These are phyloP conservation scores for Eucera pruinosa DNA, from an alignment of 2,888 invertebrate species.

Conservation along the genomic window DNA sequence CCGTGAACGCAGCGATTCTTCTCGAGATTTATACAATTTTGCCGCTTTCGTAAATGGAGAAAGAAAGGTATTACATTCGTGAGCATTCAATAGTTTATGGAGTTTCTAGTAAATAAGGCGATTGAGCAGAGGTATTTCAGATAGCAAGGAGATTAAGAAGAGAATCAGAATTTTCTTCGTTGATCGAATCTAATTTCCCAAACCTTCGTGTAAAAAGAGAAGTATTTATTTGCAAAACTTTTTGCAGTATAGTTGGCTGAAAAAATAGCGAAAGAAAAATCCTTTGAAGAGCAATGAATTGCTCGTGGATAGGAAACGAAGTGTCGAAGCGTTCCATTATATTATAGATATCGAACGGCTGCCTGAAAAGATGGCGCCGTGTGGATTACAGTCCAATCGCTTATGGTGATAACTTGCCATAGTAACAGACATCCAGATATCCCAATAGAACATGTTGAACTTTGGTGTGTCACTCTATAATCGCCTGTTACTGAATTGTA, in stretches of 20 bases:
- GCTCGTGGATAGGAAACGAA: background rate
- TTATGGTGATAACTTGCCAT: background rate
- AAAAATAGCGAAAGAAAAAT: background rate
- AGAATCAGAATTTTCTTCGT: background rate
- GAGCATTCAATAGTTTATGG: background rate
- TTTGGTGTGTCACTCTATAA: too few relatives aligned
- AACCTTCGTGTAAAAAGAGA: background rate
- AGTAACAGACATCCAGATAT: background rate
- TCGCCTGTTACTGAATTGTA: too few relatives aligned
- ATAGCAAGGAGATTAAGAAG: background rate
- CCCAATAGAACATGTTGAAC: background rate
- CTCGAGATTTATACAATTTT: background rate
- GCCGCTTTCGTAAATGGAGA: background rate
- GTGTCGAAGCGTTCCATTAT: background rate
- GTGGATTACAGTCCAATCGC: conserved; percentile 15
- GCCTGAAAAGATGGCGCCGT: background rate
- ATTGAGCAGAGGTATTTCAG: background rate
- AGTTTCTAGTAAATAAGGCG: background rate
- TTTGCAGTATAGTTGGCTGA: background rate
- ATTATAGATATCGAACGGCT: background rate
- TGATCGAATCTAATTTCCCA: background rate
- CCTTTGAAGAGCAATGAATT: background rate
- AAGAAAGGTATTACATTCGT: background rate
- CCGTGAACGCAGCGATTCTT: background rate
- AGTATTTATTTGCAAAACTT: background rate